Evolutionary conservation across 2,888 invertebrate species (phyloP).

Genomic region (Margaritifera margaritifera): DNA sequence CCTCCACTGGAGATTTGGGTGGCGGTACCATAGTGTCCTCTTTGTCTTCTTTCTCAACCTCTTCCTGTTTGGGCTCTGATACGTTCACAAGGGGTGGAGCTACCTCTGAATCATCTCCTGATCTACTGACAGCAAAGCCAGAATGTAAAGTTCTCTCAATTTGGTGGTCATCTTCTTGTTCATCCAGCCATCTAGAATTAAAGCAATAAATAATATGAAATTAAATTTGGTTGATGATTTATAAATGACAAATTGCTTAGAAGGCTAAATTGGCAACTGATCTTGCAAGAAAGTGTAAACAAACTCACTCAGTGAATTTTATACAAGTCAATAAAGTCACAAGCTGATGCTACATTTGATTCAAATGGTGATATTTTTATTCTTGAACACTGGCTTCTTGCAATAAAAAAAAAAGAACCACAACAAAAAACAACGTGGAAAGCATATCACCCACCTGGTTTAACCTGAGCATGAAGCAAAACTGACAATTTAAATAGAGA

Average conservation of each 20-base stretch:
- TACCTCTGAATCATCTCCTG: background rate
- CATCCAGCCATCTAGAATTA: slow-evolving; percentile 67
- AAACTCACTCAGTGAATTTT: background rate
- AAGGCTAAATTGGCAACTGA: background rate
- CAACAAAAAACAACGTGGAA: too few relatives aligned
- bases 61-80: background rate
- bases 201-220: background rate
- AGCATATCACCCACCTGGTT: too few relatives aligned
- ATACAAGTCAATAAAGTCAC: too few relatives aligned
- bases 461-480: too few relatives aligned
- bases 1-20: too few relatives aligned
- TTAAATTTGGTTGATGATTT: background rate
- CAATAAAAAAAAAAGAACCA: too few relatives aligned
- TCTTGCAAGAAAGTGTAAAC: background rate
- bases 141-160: slow-evolving; percentile 53
- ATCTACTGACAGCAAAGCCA: slow-evolving; percentile 2
- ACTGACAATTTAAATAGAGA: too few relatives aligned
- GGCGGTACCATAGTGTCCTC: background rate
- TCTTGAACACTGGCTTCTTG: too few relatives aligned
- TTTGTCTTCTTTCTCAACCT: background rate
- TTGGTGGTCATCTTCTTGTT: slow-evolving; percentile 65
- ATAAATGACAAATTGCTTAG: background rate
- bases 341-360: too few relatives aligned
- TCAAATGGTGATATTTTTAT: too few relatives aligned
- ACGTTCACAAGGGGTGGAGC: background rate